phyloP scores from a whole-genome alignment of 2,113 vertebrate genomes.

The Hyaena hyaena region DNA sequence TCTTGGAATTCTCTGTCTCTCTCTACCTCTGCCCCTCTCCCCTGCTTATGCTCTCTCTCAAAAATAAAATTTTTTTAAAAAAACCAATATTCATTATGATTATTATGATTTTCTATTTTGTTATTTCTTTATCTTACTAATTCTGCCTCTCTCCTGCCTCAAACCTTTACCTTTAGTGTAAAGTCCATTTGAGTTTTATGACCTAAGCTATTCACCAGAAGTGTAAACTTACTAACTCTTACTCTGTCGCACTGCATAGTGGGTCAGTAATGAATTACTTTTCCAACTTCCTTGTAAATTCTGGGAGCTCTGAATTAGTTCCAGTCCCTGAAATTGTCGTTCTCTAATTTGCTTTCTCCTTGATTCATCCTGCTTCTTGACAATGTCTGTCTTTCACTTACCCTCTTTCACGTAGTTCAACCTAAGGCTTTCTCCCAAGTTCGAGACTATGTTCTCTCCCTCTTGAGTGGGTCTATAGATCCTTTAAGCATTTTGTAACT shows the following conservation, averaged over 20 bases:
- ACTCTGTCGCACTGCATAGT: background rate
- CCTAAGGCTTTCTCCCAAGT: background rate
- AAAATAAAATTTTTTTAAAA: background rate
- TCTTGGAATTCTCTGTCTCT: too few species aligned
- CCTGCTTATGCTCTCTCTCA: too few species aligned
- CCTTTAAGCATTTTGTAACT: background rate
- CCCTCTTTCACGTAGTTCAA: background rate
- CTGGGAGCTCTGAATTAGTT: background rate
- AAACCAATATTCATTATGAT: background rate
- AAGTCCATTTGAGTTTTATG: background rate
- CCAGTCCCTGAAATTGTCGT: background rate
- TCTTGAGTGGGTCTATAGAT: background rate
- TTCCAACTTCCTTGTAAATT: background rate
- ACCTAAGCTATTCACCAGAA: background rate
- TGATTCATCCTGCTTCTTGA: background rate
- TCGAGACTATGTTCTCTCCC: background rate
- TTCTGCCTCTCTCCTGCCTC: background rate
- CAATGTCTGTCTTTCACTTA: background rate
- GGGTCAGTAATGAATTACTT: background rate
- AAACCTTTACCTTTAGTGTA: background rate
- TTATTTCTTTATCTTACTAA: background rate
- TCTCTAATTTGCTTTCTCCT: background rate
- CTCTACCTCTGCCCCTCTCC: too few species aligned
- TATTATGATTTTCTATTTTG: background rate
- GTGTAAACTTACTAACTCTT: background rate